Conservation (phyloP, 2,113 vertebrate genomes). For the Callocephalon fimbriatum region DNA sequence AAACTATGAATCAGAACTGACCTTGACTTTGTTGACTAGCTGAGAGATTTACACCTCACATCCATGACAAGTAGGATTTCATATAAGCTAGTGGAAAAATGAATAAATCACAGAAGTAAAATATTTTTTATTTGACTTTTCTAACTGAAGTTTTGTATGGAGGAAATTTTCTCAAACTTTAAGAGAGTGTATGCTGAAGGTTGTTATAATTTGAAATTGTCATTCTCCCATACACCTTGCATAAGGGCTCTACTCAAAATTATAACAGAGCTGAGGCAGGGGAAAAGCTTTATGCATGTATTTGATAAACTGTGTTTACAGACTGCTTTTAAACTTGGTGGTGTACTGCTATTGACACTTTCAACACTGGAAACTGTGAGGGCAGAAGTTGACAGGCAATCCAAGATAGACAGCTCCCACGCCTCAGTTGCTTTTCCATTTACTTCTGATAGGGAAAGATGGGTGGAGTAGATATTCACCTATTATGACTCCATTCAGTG, state of each 20-base stretch:
- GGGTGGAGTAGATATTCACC: neutral
- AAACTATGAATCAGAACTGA: neutral
- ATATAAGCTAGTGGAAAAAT: neutral
- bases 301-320: neutral
- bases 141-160: neutral
- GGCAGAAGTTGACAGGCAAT: neutral
- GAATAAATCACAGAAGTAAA: neutral
- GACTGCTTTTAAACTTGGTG: neutral
- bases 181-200: neutral
- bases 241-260: neutral
- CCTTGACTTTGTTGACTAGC: neutral
- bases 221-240: neutral
- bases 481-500: neutral
- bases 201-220: neutral
- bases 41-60: neutral
- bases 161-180: neutral
- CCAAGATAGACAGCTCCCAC: neutral
- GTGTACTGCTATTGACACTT: neutral
- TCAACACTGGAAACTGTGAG: neutral
- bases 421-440: neutral
- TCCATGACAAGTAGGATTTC: neutral
- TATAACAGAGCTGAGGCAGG: neutral
- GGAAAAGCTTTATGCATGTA: neutral
- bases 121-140: neutral
- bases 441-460: neutral